phyloP scores from a whole-genome alignment of 2,888 invertebrate species.

The Sisyra terminalis region DNA sequence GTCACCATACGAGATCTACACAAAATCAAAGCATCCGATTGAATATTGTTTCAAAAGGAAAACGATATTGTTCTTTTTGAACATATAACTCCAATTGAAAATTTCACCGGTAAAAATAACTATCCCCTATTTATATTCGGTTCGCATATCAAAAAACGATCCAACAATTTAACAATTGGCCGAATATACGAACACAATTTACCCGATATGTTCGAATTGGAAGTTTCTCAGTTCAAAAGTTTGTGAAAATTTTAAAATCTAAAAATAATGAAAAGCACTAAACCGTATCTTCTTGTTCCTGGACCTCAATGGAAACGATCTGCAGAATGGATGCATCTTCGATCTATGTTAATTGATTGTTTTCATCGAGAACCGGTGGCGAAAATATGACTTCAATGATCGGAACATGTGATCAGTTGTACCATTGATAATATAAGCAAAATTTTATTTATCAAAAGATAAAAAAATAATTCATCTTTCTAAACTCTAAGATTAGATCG shows the following conservation, averaged over 20 bases:
- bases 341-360: constrained; percentile 81
- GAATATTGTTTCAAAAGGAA: constrained; percentile 55
- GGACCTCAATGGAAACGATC: constrained; percentile 81
- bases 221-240: constrained; percentile 66
- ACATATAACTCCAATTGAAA: constrained; percentile 66
- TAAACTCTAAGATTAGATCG: too few species aligned
- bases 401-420: constrained; percentile 87
- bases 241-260: constrained; percentile 64
- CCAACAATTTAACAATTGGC: constrained; percentile 79
- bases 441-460: constrained; percentile 59
- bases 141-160: constrained; percentile 87
- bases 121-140: constrained; percentile 81
- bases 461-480: too few species aligned
- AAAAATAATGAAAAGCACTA: constrained; percentile 53
- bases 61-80: constrained; percentile 90
- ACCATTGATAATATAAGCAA: constrained; percentile 63
- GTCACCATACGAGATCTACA: constrained; percentile 64
- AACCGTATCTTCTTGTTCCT: constrained; percentile 83
- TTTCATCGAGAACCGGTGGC: constrained; percentile 73
- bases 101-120: constrained; percentile 65
- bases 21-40: constrained; percentile 72
- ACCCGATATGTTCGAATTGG: constrained; percentile 92
- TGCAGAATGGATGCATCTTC: constrained; percentile 64
- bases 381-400: constrained; percentile 73
- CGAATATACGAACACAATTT: constrained; percentile 79